Conservation (phyloP, 2,888 invertebrate genomes). For the Xiphydria camelus region DNA sequence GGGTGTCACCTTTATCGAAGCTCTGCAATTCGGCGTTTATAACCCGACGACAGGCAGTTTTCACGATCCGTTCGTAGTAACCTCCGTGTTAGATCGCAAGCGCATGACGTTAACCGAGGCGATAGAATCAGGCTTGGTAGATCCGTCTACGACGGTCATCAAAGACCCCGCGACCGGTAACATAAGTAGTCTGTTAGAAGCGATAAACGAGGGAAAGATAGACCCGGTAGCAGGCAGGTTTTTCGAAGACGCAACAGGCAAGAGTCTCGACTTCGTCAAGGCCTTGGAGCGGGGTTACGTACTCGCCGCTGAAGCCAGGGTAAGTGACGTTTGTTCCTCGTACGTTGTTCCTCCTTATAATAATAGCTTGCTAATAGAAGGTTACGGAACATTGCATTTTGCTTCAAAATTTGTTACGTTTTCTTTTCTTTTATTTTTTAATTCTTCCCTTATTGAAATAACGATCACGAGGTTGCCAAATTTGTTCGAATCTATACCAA, state of each 20-base stretch:
- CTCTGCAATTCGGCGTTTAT: conserved; percentile 79
- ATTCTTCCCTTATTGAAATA: too few species aligned
- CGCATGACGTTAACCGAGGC: conserved; percentile 77
- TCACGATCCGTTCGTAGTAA: conserved; percentile 79
- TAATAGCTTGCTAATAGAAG: conserved; percentile 41
- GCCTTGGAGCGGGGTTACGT: conserved; percentile 86
- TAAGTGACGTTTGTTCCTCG: conserved; percentile 64
- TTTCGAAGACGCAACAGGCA: conserved; percentile 63
- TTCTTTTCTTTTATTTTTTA: too few species aligned
- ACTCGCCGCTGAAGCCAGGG: conserved; percentile 90
- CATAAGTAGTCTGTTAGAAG: conserved; percentile 75
- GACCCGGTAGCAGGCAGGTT: conserved; percentile 78
- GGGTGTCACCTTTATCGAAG: conserved; percentile 79
- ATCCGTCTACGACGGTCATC: conserved; percentile 83
- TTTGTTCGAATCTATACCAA: too few species aligned
- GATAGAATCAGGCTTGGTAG: conserved; percentile 75
- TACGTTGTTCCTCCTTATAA: conserved; percentile 19
- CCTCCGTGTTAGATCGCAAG: conserved; percentile 72
- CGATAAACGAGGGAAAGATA: conserved; percentile 73
- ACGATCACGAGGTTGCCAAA: too few species aligned
- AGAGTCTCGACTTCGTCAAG: conserved; percentile 76
- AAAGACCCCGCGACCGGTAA: conserved; percentile 78
- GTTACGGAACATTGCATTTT: conserved; percentile 41
- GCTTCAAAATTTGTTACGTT: conserved; percentile 31
- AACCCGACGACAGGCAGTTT: conserved; percentile 82